Evolutionary conservation across 2,113 vertebrate genomes (phyloP).

Genomic region (Accipiter cooperii): DNA sequence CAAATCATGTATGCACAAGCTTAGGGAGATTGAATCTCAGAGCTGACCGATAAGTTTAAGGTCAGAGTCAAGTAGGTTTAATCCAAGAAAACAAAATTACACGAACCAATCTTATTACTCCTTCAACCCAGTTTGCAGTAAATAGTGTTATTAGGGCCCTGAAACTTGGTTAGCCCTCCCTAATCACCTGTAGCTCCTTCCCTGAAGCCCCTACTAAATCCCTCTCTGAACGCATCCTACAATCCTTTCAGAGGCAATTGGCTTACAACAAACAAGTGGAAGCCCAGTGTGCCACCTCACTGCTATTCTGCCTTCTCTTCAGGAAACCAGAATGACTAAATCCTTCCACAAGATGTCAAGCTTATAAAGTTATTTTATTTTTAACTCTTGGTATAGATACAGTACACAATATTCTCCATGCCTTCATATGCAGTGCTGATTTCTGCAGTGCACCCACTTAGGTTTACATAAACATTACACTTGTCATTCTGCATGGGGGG

Average conservation of each 20-base stretch:
- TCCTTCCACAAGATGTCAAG: not conserved
- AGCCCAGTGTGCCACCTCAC: not conserved
- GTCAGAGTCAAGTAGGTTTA: not conserved
- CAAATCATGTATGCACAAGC: not conserved
- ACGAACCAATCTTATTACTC: not conserved
- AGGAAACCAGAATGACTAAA: not conserved
- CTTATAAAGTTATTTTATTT: not conserved
- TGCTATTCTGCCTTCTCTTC: not conserved
- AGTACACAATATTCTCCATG: not conserved
- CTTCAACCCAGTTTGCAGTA: not conserved
- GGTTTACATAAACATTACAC: fast-evolving
- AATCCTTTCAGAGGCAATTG: not conserved
- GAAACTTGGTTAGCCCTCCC: not conserved
- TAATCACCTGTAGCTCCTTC: not conserved
- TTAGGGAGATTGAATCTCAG: not conserved
- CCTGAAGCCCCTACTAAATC: not conserved
- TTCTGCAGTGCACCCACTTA: not conserved
- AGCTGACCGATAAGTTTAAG: not conserved
- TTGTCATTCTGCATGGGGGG: not conserved
- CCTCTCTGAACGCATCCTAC: not conserved
- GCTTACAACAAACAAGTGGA: not conserved
- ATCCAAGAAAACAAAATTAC: not conserved
- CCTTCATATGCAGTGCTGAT: not conserved
- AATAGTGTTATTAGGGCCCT: not conserved
- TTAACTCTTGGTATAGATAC: not conserved